Base-by-base conservation (phyloP, 1,140 invertebrate genomes). In the Trachymyrmex septentrionalis region DNA sequence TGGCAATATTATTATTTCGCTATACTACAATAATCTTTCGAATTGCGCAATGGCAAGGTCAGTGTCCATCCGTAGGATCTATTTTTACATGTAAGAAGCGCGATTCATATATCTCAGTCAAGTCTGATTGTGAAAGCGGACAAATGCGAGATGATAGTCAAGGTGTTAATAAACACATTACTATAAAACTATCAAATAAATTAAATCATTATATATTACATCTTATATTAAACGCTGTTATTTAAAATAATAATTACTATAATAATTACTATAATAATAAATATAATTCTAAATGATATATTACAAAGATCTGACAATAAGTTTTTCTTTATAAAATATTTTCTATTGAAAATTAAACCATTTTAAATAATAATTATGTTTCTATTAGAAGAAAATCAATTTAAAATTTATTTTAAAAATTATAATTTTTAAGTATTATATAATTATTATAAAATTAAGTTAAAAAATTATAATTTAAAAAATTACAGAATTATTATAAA, bases 21-120 rank as follows among this genome's bases (percentile, higher is more conserved):
- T 44, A 44, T 44, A 44, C 38, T 44, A 44, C 12, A 44, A 44
- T 66, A 44, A 50, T 66, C 24, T 16, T 55, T 30, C n/a, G 53
- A 12, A 72, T 72, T 90, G 55, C 53, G 76, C 63, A 88, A 90
- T 72, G 38, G 76, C 88, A 88, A 90, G 89, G 88, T 90, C 89
- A 86, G 34, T 90, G 89, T 72, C 88, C 81, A 90, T 53, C 53
- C 38, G 61, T 21, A 63, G 71, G 21, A 82, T 90, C 88, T 90
- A 90, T 90, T 88, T 90, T 87, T 81, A 63, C 27, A 4, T 64
- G 34, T 10, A 69, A 24, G 86, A 87, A 81, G 71, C 50, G n/a
- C 27, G 57, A 55, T 63, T 44, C 38, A 84, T 69, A 34, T 59
- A 57, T 12, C 76, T 76, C 59, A 9, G 55, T 24, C 14, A 16